phyloP scores from a whole-genome alignment of 2,888 invertebrate species.

The Ophraella communa region DNA sequence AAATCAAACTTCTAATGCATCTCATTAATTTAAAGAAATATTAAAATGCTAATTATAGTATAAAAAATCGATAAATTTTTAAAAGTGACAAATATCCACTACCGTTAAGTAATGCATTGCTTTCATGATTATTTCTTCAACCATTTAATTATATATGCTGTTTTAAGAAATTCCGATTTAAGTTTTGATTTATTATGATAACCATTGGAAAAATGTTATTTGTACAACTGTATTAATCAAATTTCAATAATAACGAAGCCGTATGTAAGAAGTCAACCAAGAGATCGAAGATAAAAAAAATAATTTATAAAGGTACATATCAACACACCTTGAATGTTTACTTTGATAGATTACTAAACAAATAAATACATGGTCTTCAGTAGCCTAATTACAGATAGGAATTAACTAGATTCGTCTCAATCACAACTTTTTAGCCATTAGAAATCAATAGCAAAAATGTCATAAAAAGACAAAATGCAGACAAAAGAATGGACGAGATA shows the following conservation, averaged over 20 bases:
- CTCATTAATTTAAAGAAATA: background rate
- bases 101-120: slow-evolving; percentile 6
- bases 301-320: background rate
- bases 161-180: background rate
- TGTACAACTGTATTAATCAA: background rate
- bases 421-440: too few species aligned
- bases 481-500: too few species aligned
- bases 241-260: background rate
- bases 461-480: too few species aligned
- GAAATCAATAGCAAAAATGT: too few species aligned
- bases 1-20: background rate
- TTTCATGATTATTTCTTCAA: background rate
- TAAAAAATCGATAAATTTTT: slow-evolving; percentile 1
- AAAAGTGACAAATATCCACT: slow-evolving; percentile 1
- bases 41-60: background rate
- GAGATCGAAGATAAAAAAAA: background rate
- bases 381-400: too few species aligned
- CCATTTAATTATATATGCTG: background rate
- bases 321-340: too few species aligned
- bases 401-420: too few species aligned
- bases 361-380: too few species aligned
- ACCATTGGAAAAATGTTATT: background rate
- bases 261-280: background rate
- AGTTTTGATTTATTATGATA: background rate
- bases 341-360: too few species aligned